Conservation (phyloP, 2,888 invertebrate genomes). For the Hofmannophila pseudospretella region DNA sequence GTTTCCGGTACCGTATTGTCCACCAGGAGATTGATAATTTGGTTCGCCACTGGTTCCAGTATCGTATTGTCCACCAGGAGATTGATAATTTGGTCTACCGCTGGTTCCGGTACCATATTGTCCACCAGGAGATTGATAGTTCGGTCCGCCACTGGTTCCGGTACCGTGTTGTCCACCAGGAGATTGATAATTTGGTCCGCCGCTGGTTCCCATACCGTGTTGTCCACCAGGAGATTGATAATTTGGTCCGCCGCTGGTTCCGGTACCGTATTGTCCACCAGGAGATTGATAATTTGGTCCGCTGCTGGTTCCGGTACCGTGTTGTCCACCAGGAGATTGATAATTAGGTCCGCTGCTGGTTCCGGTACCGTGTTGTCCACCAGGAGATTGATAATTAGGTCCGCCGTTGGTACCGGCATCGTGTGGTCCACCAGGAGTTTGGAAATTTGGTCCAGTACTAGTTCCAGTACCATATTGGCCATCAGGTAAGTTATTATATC, state of each 20-base stretch:
- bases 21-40: background rate
- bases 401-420: background rate
- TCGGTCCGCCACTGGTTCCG: background rate
- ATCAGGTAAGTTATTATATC: background rate
- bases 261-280: slow-evolving; percentile 1
- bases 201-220: background rate
- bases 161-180: background rate
- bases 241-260: background rate
- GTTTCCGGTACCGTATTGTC: slow-evolving; percentile 1
- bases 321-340: slow-evolving; percentile 4
- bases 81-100: background rate
- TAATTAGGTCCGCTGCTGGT: background rate
- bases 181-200: background rate
- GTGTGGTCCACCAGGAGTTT: background rate
- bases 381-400: background rate
- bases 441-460: background rate
- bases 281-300: background rate
- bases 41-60: background rate
- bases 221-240: background rate
- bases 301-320: slow-evolving; percentile 3
- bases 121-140: background rate
- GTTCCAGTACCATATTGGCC: background rate
- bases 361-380: background rate
- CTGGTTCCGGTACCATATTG: slow-evolving; percentile 6
- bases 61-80: slow-evolving; percentile 2